Percentiles rank a stretch among this genome's conserved stretches.
Evolutionary conservation across 2,113 vertebrate species (phyloP).

Genomic region (Heterotilapia buettikoferi): DNA sequence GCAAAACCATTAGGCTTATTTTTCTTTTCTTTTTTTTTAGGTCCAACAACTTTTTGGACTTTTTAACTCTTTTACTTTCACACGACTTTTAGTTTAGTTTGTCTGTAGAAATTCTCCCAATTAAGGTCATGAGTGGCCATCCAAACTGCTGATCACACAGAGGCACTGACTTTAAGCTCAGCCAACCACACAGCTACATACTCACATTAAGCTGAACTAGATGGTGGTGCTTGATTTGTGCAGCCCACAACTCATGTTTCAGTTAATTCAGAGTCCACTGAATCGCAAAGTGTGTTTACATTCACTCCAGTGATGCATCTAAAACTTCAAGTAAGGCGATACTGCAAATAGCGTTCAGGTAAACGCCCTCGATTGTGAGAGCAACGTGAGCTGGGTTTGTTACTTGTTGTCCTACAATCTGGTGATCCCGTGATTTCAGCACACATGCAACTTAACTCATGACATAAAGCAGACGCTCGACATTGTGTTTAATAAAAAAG

Average conservation of each 20-base stretch:
- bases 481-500: conserved; percentile 41
- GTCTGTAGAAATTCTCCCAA: neutral
- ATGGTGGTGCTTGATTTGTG: conserved; percentile 12
- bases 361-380: neutral
- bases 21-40: neutral
- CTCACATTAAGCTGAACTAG: neutral
- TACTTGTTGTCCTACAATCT: neutral
- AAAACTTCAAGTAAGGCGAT: neutral
- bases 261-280: conserved; percentile 8
- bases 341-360: neutral
- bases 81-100: conserved; percentile 3
- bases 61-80: neutral
- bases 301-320: neutral
- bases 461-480: conserved; percentile 31
- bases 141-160: neutral
- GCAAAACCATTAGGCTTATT: neutral
- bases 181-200: neutral
- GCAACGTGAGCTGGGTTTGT: neutral
- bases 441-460: neutral
- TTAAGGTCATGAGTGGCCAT: neutral
- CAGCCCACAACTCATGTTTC: neutral
- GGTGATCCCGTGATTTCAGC: neutral
- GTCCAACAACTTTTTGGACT: conserved; percentile 19
- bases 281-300: conserved; percentile 16
- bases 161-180: neutral